Base-by-base conservation (phyloP, 2,113 vertebrate genomes). In the Equus przewalskii region DNA sequence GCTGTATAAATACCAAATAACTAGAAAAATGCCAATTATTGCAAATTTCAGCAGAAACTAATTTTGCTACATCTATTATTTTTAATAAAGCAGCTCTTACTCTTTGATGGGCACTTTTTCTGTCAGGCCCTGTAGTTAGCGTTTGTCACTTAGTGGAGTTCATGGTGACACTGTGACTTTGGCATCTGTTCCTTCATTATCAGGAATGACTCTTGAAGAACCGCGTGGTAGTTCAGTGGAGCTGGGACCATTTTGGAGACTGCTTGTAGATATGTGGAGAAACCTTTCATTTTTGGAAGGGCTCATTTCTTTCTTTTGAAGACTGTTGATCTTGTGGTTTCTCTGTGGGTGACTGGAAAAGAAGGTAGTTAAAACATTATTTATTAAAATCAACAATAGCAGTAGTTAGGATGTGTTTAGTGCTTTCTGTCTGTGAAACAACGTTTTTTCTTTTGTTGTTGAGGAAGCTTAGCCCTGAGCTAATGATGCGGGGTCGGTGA, bases 31-130 rank as follows among this genome's bases (percentile, higher is more conserved):
- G 16, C 36, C 41, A 92, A 11, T 90, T 83, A 88, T n/a, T 44
- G 58, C 26, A 73, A 30, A 95, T 92, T 92, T 94, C 67, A 95
- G 33, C 76, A 49, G 84, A 81, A 87, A 79, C 78, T 75, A 80
- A 93, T 96, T 91, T 86, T 93, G 65, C 19, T 78, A 4, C 60
- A 79, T 85, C 13, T 83, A 28, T 91, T 97, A 41, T 87, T 97
- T 96, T 94, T 98, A 88, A 85, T 69, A 84, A 90, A 51, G 69
- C 13, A 86, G 36, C 28, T 54, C 41, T 89, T 90, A 51, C 79
- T 96, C 19, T 94, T 64, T 94, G 75, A 86, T 85, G 64, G 41
- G 21, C 9, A n/a, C 15, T 78, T 87, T 83, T 78, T 67, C 51
- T 80, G 26, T 89, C 30, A 96, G 54, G 7, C 10, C 58, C 41